Evolutionary conservation across 2,113 vertebrate genomes (phyloP).

Genomic region (Leucoraja erinaceus): DNA sequence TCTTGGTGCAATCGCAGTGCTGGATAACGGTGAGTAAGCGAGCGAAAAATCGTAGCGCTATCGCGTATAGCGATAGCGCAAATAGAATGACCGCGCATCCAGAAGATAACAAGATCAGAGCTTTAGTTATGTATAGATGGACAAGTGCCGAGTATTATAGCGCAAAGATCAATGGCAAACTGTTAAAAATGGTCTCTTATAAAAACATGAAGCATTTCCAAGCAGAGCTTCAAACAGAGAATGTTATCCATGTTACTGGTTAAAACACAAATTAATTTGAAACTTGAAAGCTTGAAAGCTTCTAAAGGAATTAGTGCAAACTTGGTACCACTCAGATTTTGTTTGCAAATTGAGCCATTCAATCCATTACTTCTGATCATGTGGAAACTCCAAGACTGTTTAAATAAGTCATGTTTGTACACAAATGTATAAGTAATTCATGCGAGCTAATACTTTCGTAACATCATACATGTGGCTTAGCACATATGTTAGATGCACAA

Average conservation of each 20-base stretch:
- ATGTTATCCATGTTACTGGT: background rate
- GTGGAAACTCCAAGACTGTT: background rate
- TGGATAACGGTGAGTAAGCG: too few species aligned
- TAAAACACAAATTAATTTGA: background rate
- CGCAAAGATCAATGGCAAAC: background rate
- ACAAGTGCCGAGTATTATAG: background rate
- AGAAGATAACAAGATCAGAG: too few species aligned
- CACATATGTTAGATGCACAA: too few species aligned
- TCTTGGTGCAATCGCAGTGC: too few species aligned
- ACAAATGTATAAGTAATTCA: too few species aligned
- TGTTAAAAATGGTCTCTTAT: background rate
- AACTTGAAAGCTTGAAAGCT: background rate
- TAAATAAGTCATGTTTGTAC: background rate
- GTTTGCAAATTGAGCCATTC: background rate
- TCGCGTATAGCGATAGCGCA: too few species aligned
- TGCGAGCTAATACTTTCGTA: too few species aligned
- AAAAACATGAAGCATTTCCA: background rate
- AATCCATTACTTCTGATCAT: background rate
- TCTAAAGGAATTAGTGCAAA: background rate
- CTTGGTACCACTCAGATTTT: background rate
- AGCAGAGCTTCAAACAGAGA: background rate
- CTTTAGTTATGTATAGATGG: background rate
- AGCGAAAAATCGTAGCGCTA: too few species aligned
- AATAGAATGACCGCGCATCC: too few species aligned
- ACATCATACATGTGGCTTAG: too few species aligned